A percentile compares a stretch with the other conserved stretches of the same genome.
Evolutionary conservation across 2,888 invertebrate species (phyloP).

Genomic region (Lycophotia porphyrea): DNA sequence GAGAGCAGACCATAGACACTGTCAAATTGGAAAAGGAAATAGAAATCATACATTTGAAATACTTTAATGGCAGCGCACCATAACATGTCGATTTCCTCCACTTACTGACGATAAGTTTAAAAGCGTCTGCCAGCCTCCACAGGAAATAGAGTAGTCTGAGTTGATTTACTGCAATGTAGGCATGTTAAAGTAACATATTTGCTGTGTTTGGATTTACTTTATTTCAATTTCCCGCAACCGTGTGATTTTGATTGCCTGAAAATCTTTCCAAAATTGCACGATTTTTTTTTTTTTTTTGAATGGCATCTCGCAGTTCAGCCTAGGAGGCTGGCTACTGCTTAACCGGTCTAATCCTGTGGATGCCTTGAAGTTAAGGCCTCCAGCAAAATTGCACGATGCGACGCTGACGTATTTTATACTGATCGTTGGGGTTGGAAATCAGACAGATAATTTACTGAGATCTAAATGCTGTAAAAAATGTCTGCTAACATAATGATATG

Average conservation of each 20-base stretch:
- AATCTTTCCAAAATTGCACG: neutral
- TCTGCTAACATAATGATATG: neutral
- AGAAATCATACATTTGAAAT: neutral
- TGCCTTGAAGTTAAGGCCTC: too few species aligned
- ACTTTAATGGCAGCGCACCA: neutral
- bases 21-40: neutral
- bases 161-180: neutral
- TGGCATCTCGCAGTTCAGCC: too few species aligned
- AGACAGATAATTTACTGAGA: neutral
- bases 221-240: neutral
- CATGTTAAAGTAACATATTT: neutral
- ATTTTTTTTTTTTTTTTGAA: too few species aligned
- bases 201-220: neutral
- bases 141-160: slow-evolving; percentile 27
- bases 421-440: neutral
- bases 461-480: neutral
- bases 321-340: too few species aligned
- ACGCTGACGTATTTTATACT: neutral
- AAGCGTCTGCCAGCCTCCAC: neutral
- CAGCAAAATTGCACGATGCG: too few species aligned
- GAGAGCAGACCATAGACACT: neutral
- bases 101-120: neutral
- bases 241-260: neutral
- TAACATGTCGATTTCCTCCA: slow-evolving; percentile 9
- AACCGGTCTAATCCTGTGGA: too few species aligned